These are phyloP conservation scores for Pelagia noctiluca DNA, from an alignment of 30 jellyfish, hydroid and myxozoan species.

Conservation along the genomic window DNA sequence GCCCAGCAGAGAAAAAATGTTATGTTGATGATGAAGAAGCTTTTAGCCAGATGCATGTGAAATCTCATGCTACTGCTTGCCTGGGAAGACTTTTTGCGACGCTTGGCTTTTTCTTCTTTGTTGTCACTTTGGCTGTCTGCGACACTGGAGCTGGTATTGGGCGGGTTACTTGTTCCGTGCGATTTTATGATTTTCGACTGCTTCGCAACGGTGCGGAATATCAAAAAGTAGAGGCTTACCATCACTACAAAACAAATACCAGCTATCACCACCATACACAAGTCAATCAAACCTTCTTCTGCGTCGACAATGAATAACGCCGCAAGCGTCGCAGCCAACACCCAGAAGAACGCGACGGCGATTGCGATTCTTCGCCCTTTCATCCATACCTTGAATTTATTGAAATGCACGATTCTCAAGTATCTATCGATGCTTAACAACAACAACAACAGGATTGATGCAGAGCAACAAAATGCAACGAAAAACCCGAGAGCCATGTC, in stretches of 20 bases:
- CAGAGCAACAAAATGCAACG: conserved; percentile 40
- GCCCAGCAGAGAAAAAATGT: conserved; percentile 64
- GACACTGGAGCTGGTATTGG: neutral
- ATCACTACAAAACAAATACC: conserved; percentile 1
- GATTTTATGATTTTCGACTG: conserved; percentile 6
- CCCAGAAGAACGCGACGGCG: conserved; percentile 20
- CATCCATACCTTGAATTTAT: conserved; percentile 4
- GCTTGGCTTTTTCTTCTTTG: neutral
- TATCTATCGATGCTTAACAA: conserved; percentile 45
- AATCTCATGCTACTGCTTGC: conserved; percentile 2
- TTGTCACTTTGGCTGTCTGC: neutral
- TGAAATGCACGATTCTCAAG: conserved; percentile 26
- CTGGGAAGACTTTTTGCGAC: conserved; percentile 11
- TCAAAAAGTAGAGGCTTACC: conserved; percentile 8
- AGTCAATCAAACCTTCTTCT: neutral
- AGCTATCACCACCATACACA: conserved; percentile 15
- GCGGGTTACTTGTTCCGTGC: neutral
- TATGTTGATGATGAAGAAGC: conserved; percentile 33
- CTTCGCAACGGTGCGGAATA: conserved; percentile 23
- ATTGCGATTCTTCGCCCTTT: neutral
- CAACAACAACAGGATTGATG: conserved; percentile 30
- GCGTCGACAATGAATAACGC: neutral
- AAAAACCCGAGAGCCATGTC: conserved; percentile 27
- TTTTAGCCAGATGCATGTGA: conserved; percentile 52
- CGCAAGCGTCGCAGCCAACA: conserved; percentile 14